A percentile compares a stretch with the other conserved stretches of the same genome.
phyloP scores from a whole-genome alignment of 1,140 invertebrate genomes.

The Octopus bimaculoides region DNA sequence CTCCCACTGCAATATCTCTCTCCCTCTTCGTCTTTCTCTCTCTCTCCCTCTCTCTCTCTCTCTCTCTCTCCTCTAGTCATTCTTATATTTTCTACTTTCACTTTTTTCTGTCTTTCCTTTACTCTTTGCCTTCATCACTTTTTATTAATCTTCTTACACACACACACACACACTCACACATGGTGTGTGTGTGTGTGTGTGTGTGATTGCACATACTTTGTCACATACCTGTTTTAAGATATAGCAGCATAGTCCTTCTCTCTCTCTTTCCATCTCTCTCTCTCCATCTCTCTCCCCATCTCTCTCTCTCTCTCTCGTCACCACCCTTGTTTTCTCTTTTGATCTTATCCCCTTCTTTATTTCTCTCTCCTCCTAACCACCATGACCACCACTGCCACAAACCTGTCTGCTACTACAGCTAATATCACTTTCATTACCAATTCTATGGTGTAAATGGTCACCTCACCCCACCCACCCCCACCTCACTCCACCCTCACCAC shows the following conservation, averaged over 20 bases:
- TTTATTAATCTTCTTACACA: slow-evolving; percentile 5
- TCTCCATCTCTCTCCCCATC: slow-evolving; percentile 5
- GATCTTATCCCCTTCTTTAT: slow-evolving; percentile 8
- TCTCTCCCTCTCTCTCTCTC: slow-evolving; percentile 18
- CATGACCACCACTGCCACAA: no score
- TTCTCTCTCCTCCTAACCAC: not conserved
- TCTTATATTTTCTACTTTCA: slow-evolving; percentile 8
- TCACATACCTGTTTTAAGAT: not conserved
- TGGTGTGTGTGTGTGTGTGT: slow-evolving; percentile 16
- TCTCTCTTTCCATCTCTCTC: slow-evolving; percentile 14
- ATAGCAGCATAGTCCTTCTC: not conserved
- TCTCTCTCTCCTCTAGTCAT: slow-evolving; percentile 13
- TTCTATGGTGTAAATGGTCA: no score
- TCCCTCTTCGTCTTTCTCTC: slow-evolving; percentile 13
- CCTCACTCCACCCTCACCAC: no score
- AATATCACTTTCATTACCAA: no score
- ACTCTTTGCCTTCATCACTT: not conserved
- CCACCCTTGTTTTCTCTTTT: slow-evolving; percentile 5
- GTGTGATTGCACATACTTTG: not conserved
- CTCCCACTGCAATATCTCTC: not conserved
- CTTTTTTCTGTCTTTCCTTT: not conserved
- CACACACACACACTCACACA: slow-evolving; percentile 11
- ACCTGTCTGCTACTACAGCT: no score
- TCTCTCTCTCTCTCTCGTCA: slow-evolving; percentile 9
- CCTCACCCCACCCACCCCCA: no score